Conservation (phyloP, 2,888 invertebrate species). For the Phortica okadai region DNA sequence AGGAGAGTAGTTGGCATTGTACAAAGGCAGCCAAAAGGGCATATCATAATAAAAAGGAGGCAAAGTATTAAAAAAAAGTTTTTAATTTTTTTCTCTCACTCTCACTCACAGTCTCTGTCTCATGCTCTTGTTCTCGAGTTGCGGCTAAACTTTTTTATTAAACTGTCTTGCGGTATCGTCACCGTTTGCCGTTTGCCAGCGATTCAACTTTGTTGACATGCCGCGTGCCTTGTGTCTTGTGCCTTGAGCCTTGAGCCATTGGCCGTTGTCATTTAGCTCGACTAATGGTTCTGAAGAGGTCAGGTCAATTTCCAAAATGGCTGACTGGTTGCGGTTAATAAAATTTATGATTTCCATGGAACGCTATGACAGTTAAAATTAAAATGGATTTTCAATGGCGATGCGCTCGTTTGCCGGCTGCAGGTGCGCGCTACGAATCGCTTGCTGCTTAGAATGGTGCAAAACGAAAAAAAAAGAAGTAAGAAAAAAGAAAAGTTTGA, state of each 20-base stretch:
- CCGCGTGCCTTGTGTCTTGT: not conserved
- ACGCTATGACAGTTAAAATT: slow-evolving; percentile 70
- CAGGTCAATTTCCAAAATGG: slow-evolving; percentile 68
- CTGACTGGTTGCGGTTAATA: slow-evolving; percentile 71
- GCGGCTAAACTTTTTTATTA: slow-evolving; percentile 65
- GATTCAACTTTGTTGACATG: not conserved
- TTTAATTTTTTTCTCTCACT: not conserved
- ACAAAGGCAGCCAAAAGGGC: not conserved
- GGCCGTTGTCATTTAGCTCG: slow-evolving; percentile 13
- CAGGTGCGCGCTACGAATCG: not conserved
- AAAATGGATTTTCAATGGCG: slow-evolving; percentile 58
- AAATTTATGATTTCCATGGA: slow-evolving; percentile 71
- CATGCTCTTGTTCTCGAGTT: slow-evolving; percentile 47
- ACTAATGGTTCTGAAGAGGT: slow-evolving; percentile 59
- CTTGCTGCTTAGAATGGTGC: slow-evolving; percentile 20
- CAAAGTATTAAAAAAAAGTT: slow-evolving; percentile 61
- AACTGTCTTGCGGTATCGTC: slow-evolving; percentile 48
- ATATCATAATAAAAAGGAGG: slow-evolving; percentile 39
- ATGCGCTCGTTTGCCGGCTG: slow-evolving; percentile 32
- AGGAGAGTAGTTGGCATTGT: too few species aligned
- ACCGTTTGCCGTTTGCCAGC: not conserved
- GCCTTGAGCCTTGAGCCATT: slow-evolving; percentile 32
- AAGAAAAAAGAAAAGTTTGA: slow-evolving; percentile 44
- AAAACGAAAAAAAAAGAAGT: not conserved
- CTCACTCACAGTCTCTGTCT: too few species aligned